Percentiles rank a stretch among this genome's conserved stretches.
These are phyloP conservation scores for Galeopterus variegatus DNA, from an alignment of 2,113 vertebrate species.

Conservation along the genomic window DNA sequence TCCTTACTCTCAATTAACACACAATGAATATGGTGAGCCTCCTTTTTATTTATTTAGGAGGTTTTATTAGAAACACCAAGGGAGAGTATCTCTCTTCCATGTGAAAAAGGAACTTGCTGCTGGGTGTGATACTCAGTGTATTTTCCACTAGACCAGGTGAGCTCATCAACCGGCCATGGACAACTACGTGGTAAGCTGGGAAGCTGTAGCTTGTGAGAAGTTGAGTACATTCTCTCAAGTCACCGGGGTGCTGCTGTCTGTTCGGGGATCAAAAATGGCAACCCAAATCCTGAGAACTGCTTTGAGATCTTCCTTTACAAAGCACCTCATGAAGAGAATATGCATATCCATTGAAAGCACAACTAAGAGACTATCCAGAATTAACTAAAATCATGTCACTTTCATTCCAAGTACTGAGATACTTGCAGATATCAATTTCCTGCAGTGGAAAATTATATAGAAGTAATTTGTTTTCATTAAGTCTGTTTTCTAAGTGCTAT, in stretches of 20 bases:
- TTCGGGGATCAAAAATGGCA: slow-evolving; percentile 7
- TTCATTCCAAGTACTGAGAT: neutral
- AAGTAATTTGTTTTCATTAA: slow-evolving; percentile 64
- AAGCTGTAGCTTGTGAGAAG: neutral
- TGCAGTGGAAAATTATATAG: neutral
- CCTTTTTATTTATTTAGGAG: neutral
- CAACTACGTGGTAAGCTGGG: neutral
- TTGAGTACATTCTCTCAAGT: neutral
- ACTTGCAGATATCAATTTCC: neutral
- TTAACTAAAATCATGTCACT: neutral
- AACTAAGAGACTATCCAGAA: neutral
- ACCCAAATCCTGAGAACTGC: neutral
- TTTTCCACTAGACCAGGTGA: neutral
- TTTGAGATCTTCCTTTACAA: slow-evolving; percentile 36
- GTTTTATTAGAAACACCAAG: neutral
- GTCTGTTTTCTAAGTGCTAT: slow-evolving; percentile 33
- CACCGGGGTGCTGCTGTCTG: neutral
- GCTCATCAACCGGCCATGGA: neutral
- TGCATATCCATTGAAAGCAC: neutral
- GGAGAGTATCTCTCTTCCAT: neutral
- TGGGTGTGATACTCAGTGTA: neutral
- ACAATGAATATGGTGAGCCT: neutral
- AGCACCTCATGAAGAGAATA: neutral
- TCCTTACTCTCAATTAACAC: neutral
- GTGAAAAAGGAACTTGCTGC: neutral